phyloP scores from a whole-genome alignment of 2,888 invertebrate species.

The Euplexia lucipara region DNA sequence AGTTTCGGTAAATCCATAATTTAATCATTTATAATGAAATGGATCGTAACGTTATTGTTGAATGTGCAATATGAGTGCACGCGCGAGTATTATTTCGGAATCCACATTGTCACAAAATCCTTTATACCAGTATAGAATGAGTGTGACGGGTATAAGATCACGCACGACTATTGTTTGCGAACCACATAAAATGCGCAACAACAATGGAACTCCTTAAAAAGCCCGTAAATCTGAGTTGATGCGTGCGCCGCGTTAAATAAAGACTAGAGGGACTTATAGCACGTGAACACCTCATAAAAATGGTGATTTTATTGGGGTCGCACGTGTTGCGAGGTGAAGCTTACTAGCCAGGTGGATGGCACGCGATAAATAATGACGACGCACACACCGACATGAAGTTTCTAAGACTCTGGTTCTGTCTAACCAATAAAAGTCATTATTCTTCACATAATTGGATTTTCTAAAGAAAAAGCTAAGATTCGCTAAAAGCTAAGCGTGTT shows the following conservation, averaged over 20 bases:
- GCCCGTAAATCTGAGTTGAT: constrained; percentile 74
- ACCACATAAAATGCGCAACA: constrained; percentile 60
- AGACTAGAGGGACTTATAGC: constrained; percentile 75
- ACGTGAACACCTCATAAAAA: constrained; percentile 80
- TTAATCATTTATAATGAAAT: constrained; percentile 29
- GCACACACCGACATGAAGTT: constrained; percentile 10
- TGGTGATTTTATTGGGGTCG: constrained; percentile 79
- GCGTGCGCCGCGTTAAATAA: constrained; percentile 73
- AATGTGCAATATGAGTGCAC: constrained; percentile 23
- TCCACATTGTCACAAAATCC: constrained; percentile 28
- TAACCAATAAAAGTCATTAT: constrained; percentile 4
- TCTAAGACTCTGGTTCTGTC: not conserved
- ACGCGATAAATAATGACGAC: constrained; percentile 35
- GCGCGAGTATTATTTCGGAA: constrained; percentile 15
- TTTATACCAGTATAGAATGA: constrained; percentile 54
- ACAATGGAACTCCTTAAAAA: constrained; percentile 69
- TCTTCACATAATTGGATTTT: constrained; percentile 14
- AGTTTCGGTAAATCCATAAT: constrained; percentile 18
- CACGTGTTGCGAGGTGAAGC: constrained; percentile 66
- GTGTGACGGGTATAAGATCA: constrained; percentile 56
- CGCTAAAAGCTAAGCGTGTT: constrained; percentile 11
- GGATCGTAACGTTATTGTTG: constrained; percentile 3
- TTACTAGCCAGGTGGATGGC: constrained; percentile 47
- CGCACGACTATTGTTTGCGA: constrained; percentile 61
- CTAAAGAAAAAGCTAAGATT: not conserved